These are phyloP conservation scores for Corvus moneduloides DNA, from an alignment of 2,113 vertebrate species.

Conservation along the genomic window DNA sequence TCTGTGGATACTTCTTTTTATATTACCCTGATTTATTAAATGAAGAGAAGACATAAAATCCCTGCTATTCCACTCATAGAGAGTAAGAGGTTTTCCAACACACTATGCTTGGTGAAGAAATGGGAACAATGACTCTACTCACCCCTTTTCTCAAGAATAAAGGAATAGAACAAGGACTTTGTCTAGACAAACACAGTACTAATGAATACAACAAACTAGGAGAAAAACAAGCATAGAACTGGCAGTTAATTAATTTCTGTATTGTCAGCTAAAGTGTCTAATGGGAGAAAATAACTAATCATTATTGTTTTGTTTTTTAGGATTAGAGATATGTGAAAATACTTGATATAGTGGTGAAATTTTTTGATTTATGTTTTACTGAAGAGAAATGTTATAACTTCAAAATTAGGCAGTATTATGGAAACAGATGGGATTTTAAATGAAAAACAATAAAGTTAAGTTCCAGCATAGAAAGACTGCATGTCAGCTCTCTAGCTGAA, in stretches of 20 bases:
- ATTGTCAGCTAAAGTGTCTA: slow-evolving; percentile 18
- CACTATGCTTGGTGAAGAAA: background rate
- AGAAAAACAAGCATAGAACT: background rate
- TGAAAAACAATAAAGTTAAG: slow-evolving; percentile 64
- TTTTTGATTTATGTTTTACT: slow-evolving; percentile 45
- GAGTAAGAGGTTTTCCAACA: background rate
- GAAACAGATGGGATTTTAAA: slow-evolving; percentile 69
- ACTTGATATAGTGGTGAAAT: slow-evolving; percentile 47
- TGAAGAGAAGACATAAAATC: background rate
- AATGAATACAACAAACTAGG: background rate
- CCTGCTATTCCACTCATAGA: background rate
- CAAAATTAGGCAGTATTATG: slow-evolving; percentile 49
- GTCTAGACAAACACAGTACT: background rate
- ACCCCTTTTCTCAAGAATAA: background rate
- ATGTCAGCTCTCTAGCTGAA: slow-evolving; percentile 35
- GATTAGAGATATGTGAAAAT: slow-evolving; percentile 43
- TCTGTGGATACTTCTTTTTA: background rate
- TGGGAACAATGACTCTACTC: background rate
- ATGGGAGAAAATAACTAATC: slow-evolving; percentile 38
- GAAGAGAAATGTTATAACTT: slow-evolving; percentile 56
- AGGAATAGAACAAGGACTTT: background rate
- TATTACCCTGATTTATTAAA: background rate
- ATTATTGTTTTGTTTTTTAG: slow-evolving; percentile 30
- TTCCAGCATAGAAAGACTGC: slow-evolving; percentile 53
- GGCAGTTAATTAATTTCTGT: slow-evolving; percentile 27